These are phyloP conservation scores for Prochilodus magdalenae DNA, from an alignment of 2,113 vertebrate species.

Conservation along the genomic window DNA sequence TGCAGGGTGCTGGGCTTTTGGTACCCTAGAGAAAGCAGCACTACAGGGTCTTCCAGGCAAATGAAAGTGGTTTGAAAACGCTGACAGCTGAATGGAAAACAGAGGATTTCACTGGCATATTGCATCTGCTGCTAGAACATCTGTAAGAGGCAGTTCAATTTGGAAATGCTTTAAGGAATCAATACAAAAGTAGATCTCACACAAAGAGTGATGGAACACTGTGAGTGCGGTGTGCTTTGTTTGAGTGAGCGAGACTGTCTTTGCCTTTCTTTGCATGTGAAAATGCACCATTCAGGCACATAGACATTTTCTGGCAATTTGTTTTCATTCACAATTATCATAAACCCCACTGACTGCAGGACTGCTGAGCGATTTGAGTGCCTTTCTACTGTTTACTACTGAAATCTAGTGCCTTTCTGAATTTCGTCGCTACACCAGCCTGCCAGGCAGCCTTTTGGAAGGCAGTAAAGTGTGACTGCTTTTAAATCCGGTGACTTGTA, in stretches of 20 bases:
- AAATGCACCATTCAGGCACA: slow-evolving; percentile 16
- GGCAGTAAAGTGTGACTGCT: slow-evolving; percentile 49
- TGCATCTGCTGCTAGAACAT: background rate
- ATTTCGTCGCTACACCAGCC: slow-evolving; percentile 6
- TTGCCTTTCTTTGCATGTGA: background rate
- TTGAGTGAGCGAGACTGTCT: background rate
- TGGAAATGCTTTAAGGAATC: background rate
- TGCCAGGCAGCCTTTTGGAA: slow-evolving; percentile 39
- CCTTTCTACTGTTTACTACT: slow-evolving; percentile 21
- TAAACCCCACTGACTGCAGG: slow-evolving; percentile 25
- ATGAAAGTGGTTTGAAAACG: background rate
- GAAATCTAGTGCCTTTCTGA: slow-evolving; percentile 17
- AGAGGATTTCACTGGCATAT: background rate
- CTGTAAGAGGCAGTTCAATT: background rate
- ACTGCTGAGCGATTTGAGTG: slow-evolving; percentile 30
- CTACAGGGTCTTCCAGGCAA: slow-evolving; percentile 34
- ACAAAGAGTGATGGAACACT: background rate
- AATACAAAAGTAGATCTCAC: background rate
- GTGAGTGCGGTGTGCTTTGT: background rate
- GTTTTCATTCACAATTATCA: slow-evolving; percentile 38
- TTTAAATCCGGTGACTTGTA: slow-evolving; percentile 59
- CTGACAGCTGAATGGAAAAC: background rate
- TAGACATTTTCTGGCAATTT: slow-evolving; percentile 40
- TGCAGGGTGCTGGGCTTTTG: slow-evolving; percentile 10
- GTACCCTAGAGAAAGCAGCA: slow-evolving; percentile 48